phyloP scores from a whole-genome alignment of 2,113 vertebrate species.

The Anser cygnoides region DNA sequence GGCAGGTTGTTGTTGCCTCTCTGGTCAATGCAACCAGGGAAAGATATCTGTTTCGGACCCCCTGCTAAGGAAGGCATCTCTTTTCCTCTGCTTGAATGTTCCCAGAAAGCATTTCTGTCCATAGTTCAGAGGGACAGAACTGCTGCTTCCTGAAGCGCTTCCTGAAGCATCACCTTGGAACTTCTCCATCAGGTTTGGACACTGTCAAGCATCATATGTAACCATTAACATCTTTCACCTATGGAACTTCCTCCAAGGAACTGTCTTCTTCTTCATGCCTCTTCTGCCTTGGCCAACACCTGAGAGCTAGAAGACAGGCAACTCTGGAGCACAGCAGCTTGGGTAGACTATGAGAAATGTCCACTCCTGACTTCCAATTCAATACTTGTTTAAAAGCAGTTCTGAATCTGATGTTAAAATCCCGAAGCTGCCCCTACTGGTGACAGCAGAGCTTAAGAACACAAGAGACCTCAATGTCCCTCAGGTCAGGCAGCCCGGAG shows the following conservation, averaged over 20 bases:
- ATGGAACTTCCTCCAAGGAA: background rate
- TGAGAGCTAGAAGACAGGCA: background rate
- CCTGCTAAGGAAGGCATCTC: background rate
- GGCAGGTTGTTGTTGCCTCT: slow-evolving; percentile 14
- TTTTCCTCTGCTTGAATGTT: background rate
- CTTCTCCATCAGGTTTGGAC: background rate
- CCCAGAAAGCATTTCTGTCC: background rate
- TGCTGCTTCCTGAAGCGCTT: background rate
- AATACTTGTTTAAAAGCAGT: background rate
- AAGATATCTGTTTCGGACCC: background rate
- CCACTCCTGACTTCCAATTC: background rate
- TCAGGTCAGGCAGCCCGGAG: background rate
- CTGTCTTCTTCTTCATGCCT: background rate
- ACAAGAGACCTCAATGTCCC: rapidly evolving
- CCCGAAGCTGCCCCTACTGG: background rate
- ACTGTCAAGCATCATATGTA: background rate
- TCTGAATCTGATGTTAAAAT: background rate
- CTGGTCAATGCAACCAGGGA: background rate
- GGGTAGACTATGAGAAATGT: background rate
- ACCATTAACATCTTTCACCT: background rate
- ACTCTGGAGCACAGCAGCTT: background rate
- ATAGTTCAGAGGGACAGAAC: background rate
- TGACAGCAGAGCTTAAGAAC: background rate
- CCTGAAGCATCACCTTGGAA: background rate
- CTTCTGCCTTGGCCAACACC: background rate